These are phyloP conservation scores for Apodemia zela DNA, from an alignment of 2,888 invertebrate genomes.

Conservation along the genomic window DNA sequence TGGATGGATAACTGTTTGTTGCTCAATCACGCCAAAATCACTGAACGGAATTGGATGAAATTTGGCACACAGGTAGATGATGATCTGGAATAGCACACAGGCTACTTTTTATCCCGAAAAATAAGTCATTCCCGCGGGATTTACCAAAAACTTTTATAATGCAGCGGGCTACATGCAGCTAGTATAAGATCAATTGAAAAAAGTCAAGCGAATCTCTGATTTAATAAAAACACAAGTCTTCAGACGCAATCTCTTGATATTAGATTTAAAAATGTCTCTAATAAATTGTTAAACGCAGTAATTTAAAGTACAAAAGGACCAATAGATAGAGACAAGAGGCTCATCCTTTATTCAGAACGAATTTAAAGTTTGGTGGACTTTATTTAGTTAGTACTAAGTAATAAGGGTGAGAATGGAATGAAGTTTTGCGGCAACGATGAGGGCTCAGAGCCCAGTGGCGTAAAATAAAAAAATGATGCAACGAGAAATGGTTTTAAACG, in stretches of 20 bases:
- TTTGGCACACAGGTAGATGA: too few relatives aligned
- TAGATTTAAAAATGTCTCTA: not conserved
- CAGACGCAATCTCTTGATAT: not conserved
- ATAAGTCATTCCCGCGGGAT: too few relatives aligned
- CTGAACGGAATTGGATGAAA: too few relatives aligned
- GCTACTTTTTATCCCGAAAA: too few relatives aligned
- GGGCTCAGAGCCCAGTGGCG: slow-evolving; percentile 42
- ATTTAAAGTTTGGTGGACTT: slow-evolving; percentile 31
- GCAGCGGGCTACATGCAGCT: too few relatives aligned
- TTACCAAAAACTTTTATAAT: too few relatives aligned
- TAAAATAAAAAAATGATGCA: slow-evolving; percentile 52
- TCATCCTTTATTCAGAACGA: slow-evolving; percentile 36
- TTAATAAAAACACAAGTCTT: not conserved
- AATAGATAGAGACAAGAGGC: slow-evolving; percentile 40
- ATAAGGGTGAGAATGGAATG: slow-evolving; percentile 36
- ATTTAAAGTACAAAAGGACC: slow-evolving; percentile 40
- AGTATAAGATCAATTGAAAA: too few relatives aligned
- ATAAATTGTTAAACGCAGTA: slow-evolving; percentile 34
- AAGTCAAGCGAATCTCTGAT: too few relatives aligned
- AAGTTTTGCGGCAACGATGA: slow-evolving; percentile 13
- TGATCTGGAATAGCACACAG: too few relatives aligned
- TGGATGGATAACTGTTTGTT: too few relatives aligned
- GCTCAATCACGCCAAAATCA: too few relatives aligned
- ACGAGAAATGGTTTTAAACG: slow-evolving; percentile 61
- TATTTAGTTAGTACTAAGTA: slow-evolving; percentile 28